Evolutionary conservation across 2,888 invertebrate genomes (phyloP).

Genomic region (Acleris emargana): DNA sequence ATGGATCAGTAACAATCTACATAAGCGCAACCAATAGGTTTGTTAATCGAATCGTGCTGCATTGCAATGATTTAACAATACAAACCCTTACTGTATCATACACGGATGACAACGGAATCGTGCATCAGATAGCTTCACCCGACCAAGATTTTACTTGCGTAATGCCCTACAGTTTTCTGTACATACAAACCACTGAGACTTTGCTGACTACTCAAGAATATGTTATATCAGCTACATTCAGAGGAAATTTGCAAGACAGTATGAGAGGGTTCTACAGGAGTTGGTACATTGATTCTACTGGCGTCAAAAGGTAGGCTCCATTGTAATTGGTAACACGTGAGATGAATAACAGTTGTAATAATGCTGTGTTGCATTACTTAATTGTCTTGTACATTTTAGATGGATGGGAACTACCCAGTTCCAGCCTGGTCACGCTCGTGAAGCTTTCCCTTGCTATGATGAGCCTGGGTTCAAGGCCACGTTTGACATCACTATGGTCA

Average conservation of each 20-base stretch:
- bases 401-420: conserved; percentile 92
- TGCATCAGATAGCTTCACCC: conserved; percentile 44
- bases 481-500: conserved; percentile 87
- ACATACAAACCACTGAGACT: conserved; percentile 47
- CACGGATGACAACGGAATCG: conserved; percentile 14
- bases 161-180: conserved; percentile 59
- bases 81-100: conserved; percentile 65
- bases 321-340: too few species aligned
- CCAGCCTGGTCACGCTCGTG: conserved; percentile 90
- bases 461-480: conserved; percentile 92
- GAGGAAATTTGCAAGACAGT: conserved; percentile 87
- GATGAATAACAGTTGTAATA: not conserved
- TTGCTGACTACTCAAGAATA: conserved; percentile 73
- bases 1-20: conserved; percentile 69
- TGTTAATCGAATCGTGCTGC: conserved; percentile 62
- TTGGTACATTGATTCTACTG: conserved; percentile 86
- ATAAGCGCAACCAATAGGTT: conserved; percentile 45
- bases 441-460: conserved; percentile 95
- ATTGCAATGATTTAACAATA: conserved; percentile 68
- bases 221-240: conserved; percentile 85
- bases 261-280: conserved; percentile 92
- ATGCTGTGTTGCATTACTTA: not conserved
- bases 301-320: conserved; percentile 76
- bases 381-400: conserved; percentile 64
- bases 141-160: conserved; percentile 54